Percentiles rank a stretch among this genome's conserved stretches.
These are phyloP conservation scores for Orgyia antiqua DNA, from an alignment of 2,888 invertebrate species.

Conservation along the genomic window DNA sequence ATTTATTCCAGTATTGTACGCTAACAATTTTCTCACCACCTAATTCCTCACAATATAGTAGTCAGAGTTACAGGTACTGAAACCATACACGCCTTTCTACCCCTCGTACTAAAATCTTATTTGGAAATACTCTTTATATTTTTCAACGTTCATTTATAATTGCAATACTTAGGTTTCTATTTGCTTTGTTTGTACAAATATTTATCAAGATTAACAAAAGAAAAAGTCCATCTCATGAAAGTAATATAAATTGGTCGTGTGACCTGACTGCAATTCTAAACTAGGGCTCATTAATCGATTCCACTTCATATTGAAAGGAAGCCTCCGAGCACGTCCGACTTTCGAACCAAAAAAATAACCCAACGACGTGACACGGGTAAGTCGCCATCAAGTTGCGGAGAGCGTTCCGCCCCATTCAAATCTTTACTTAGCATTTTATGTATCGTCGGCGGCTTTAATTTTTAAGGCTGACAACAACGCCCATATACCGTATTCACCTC, in stretches of 20 bases:
- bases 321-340: slow-evolving; percentile 47
- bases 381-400: slow-evolving; percentile 50
- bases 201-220: slow-evolving; percentile 21
- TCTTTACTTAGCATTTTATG: slow-evolving; percentile 69
- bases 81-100: slow-evolving; percentile 48
- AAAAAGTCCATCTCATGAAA: slow-evolving; percentile 11
- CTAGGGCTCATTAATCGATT: slow-evolving; percentile 51
- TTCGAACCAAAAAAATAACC: slow-evolving; percentile 47
- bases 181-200: slow-evolving; percentile 21
- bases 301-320: slow-evolving; percentile 42
- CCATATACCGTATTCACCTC: slow-evolving; percentile 64
- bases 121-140: slow-evolving; percentile 42
- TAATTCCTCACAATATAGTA: slow-evolving; percentile 36
- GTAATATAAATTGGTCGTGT: slow-evolving; percentile 27
- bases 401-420: slow-evolving; percentile 56
- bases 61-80: slow-evolving; percentile 43
- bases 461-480: slow-evolving; percentile 61
- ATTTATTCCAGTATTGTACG: slow-evolving; percentile 52
- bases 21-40: slow-evolving; percentile 28
- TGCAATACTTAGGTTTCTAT: slow-evolving; percentile 20
- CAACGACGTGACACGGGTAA: slow-evolving; percentile 52
- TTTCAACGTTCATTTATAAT: slow-evolving; percentile 15
- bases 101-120: slow-evolving; percentile 53
- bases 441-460: slow-evolving; percentile 61
- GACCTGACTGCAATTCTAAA: slow-evolving; percentile 34